Evolutionary conservation across 2,888 invertebrate species (phyloP).

Genomic region (Amphimallon solstitiale): DNA sequence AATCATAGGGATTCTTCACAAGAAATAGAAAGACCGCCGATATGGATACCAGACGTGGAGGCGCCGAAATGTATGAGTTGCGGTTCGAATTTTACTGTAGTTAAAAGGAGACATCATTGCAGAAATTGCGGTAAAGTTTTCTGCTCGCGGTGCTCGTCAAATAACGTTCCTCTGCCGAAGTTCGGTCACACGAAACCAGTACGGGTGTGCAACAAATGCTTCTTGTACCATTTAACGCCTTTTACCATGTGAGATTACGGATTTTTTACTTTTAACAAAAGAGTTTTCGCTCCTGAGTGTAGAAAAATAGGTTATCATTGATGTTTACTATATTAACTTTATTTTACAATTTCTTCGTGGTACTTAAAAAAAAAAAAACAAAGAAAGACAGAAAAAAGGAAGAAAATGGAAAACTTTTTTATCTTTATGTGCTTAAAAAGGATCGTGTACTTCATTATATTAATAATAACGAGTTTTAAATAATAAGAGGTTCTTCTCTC

Average conservation of each 20-base stretch:
- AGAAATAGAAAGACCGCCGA: constrained; percentile 70
- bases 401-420: constrained; percentile 5
- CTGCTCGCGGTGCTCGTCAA: constrained; percentile 93
- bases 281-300: background rate
- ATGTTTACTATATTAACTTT: background rate
- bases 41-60: constrained; percentile 95
- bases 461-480: constrained; percentile 7
- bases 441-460: constrained; percentile 26
- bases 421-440: constrained; percentile 12
- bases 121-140: constrained; percentile 97
- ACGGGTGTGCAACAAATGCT: constrained; percentile 92
- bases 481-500: background rate
- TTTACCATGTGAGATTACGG: constrained; percentile 64
- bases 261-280: constrained; percentile 32
- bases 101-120: constrained; percentile 95
- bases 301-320: background rate
- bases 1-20: constrained; percentile 25
- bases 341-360: constrained; percentile 6
- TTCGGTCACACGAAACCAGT: constrained; percentile 94
- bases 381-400: background rate
- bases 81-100: constrained; percentile 90
- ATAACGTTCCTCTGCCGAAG: constrained; percentile 91
- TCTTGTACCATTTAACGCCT: constrained; percentile 76
- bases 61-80: constrained; percentile 95
- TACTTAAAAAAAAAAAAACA: constrained; percentile 16